Conservation (phyloP, 2,888 invertebrate species). For the Luffia ferchaultella region DNA sequence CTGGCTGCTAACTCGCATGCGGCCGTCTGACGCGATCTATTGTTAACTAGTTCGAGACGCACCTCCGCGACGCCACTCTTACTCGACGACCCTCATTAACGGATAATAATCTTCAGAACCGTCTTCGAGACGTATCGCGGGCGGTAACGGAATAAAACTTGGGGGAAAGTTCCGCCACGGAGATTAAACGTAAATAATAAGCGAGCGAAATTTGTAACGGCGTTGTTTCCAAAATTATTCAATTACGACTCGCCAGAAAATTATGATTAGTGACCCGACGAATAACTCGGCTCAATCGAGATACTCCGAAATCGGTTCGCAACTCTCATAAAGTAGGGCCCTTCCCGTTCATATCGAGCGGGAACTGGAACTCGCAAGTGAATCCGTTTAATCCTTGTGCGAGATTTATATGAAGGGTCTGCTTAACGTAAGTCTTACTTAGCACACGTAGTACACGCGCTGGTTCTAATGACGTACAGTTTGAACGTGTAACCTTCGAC, state of each 20-base stretch:
- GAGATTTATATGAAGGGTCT: constrained; percentile 40
- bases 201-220: constrained; percentile 10
- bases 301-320: neutral
- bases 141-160: constrained; percentile 27
- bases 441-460: neutral
- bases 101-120: constrained; percentile 6
- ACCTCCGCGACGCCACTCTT: no score
- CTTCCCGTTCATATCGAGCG: constrained; percentile 36
- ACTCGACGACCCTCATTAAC: constrained; percentile 4
- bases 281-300: neutral
- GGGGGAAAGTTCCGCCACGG: constrained; percentile 23
- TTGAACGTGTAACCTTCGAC: neutral
- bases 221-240: neutral
- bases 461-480: neutral
- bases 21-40: neutral
- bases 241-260: neutral
- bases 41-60: no score
- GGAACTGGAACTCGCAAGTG: constrained; percentile 44
- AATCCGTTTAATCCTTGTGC: constrained; percentile 41
- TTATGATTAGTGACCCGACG: neutral
- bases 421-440: neutral
- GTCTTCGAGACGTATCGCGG: constrained; percentile 26
- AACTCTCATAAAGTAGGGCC: neutral
- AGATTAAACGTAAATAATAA: constrained; percentile 39
- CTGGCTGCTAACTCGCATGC: neutral